Percentiles rank a stretch among this genome's conserved stretches.
Evolutionary conservation across 2,113 vertebrate species (phyloP).

Genomic region (Barnardius zonarius): DNA sequence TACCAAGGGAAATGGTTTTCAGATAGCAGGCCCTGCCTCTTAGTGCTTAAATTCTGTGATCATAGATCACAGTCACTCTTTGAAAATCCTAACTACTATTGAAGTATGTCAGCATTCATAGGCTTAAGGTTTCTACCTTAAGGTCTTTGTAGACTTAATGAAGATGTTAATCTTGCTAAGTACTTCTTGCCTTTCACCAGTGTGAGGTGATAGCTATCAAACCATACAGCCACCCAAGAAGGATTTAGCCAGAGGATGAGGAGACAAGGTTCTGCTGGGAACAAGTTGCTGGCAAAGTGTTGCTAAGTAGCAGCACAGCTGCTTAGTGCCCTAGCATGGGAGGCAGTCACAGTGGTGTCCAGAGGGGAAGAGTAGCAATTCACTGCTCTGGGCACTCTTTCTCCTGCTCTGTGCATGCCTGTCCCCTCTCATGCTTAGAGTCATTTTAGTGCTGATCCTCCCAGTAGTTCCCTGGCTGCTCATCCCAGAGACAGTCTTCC

Average conservation of each 20-base stretch:
- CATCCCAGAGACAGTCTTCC: not conserved
- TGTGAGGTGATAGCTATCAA: not conserved
- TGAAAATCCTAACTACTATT: not conserved
- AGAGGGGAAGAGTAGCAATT: not conserved
- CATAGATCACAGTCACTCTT: not conserved
- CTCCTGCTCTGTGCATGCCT: not conserved
- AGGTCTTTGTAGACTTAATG: not conserved
- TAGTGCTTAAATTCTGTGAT: not conserved
- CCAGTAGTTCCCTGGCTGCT: not conserved
- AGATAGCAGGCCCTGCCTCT: not conserved
- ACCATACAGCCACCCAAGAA: not conserved
- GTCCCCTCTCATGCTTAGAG: not conserved
- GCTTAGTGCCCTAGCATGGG: not conserved
- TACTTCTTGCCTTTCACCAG: not conserved
- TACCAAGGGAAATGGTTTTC: not conserved
- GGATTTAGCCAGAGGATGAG: not conserved
- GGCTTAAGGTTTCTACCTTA: not conserved
- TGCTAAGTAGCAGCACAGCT: not conserved
- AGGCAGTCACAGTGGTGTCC: not conserved
- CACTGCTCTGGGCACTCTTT: not conserved
- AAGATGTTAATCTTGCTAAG: not conserved
- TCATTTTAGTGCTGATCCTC: not conserved
- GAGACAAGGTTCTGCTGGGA: not conserved
- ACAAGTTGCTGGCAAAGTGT: not conserved
- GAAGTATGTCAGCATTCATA: not conserved